These are phyloP conservation scores for Myotis brandtii DNA, from an alignment of 2,113 vertebrate species.

Conservation along the genomic window DNA sequence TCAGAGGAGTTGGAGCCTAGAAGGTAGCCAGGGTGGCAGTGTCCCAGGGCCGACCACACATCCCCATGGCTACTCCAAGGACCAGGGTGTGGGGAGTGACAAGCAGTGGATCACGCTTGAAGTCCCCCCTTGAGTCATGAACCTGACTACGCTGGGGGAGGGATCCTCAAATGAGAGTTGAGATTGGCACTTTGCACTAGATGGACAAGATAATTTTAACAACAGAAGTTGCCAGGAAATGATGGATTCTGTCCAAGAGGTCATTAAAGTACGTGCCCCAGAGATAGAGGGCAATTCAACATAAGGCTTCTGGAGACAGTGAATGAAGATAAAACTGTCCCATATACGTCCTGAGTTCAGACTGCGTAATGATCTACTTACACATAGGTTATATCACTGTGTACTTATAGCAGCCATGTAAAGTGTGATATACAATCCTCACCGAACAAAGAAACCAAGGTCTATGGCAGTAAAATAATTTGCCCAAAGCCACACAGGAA, in stretches of 20 bases:
- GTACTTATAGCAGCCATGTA: not conserved
- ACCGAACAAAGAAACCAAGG: not conserved
- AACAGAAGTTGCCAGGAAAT: slow-evolving; percentile 20
- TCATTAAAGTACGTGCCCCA: not conserved
- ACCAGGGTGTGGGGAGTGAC: not conserved
- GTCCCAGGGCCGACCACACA: not conserved
- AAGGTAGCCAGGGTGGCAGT: not conserved
- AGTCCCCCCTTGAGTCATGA: not conserved
- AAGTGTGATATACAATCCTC: not conserved
- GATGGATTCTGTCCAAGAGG: not conserved
- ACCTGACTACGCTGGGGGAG: not conserved
- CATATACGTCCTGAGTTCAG: fast-evolving
- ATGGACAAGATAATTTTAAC: not conserved
- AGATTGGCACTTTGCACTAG: not conserved
- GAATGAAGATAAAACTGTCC: not conserved
- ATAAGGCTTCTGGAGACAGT: not conserved
- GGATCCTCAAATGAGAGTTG: not conserved
- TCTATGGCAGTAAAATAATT: not conserved
- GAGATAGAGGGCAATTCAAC: not conserved
- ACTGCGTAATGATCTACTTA: not conserved
- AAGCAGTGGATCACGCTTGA: not conserved
- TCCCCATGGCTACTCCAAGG: not conserved
- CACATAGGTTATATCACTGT: not conserved
- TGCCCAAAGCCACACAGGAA: not conserved
- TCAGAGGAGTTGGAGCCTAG: not conserved